Evolutionary conservation across 2,888 invertebrate genomes (phyloP).

Genomic region (Nomada fucata): DNA sequence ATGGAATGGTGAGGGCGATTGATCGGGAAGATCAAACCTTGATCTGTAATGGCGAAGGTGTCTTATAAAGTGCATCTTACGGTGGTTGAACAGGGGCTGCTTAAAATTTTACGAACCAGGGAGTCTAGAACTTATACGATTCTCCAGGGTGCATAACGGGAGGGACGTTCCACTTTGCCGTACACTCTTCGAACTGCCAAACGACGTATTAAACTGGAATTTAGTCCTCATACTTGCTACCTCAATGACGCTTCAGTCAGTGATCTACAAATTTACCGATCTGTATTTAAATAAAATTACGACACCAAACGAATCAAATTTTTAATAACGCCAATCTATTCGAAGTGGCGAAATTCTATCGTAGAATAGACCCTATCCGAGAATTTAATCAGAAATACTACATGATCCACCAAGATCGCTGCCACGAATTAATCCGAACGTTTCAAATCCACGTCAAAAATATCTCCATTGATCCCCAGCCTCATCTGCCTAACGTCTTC

Average conservation of each 20-base stretch:
- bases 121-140: neutral
- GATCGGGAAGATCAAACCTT: constrained; percentile 7
- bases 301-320: no score
- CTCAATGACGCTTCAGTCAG: neutral
- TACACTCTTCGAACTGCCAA: neutral
- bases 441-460: neutral
- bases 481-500: neutral
- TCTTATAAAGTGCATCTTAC: neutral
- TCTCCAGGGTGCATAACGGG: neutral
- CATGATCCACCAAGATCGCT: neutral
- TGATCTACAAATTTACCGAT: neutral
- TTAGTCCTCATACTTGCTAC: neutral
- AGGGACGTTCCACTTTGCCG: neutral
- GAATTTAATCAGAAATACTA: neutral
- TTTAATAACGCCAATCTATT: neutral
- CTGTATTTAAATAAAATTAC: neutral
- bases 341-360: neutral
- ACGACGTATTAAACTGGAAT: neutral
- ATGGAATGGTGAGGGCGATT: neutral
- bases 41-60: neutral
- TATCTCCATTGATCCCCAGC: neutral
- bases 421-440: neutral
- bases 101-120: constrained; percentile 29
- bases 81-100: neutral
- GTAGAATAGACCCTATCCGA: no score